These are phyloP conservation scores for Leucoraja erinaceus DNA, from an alignment of 2,113 vertebrate genomes.

Conservation along the genomic window DNA sequence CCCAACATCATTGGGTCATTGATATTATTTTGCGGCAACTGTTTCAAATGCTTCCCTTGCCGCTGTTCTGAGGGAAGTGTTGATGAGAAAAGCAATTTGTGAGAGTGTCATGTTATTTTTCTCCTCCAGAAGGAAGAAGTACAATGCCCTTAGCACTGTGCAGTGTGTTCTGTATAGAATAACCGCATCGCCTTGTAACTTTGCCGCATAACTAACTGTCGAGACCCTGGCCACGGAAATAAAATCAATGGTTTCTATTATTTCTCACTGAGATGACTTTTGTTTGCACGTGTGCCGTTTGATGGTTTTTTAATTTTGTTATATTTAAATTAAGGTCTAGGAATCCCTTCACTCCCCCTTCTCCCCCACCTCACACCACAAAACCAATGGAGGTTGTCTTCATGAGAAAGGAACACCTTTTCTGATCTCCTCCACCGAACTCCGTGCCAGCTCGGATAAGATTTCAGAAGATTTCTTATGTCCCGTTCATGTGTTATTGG, in stretches of 20 bases:
- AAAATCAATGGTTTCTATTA: conserved; percentile 14
- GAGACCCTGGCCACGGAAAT: background rate
- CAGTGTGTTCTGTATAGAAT: background rate
- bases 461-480: background rate
- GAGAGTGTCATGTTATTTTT: background rate
- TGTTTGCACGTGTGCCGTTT: too few species aligned
- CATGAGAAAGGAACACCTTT: background rate
- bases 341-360: background rate
- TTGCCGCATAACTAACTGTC: background rate
- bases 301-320: background rate
- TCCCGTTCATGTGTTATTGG: too few species aligned
- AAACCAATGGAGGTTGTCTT: background rate
- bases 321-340: background rate
- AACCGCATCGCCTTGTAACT: background rate
- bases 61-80: background rate
- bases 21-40: too few species aligned
- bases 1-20: too few species aligned
- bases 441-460: conserved; percentile 8
- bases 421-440: background rate
- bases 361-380: background rate
- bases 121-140: background rate
- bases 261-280: background rate
- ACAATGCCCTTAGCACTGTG: background rate
- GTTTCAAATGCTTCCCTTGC: background rate
- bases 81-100: background rate